phyloP scores from a whole-genome alignment of 2,797 vertebrate species.

The Semotilus atromaculatus region DNA sequence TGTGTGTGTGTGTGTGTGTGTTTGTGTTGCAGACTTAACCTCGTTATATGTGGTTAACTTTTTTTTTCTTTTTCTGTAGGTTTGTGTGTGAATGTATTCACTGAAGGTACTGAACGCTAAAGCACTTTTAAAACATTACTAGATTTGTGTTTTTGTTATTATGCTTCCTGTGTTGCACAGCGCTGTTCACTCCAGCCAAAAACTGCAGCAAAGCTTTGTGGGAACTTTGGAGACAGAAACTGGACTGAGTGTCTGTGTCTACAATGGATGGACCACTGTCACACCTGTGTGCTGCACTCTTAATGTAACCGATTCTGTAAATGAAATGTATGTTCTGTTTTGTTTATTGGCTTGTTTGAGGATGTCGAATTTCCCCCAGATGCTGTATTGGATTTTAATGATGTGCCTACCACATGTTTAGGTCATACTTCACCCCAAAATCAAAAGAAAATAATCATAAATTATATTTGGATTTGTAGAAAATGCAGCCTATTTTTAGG shows the following conservation, averaged over 20 bases:
- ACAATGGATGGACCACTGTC: conserved; percentile 17
- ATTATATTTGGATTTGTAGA: neutral
- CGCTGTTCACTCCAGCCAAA: conserved; percentile 34
- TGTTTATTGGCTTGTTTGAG: conserved; percentile 5
- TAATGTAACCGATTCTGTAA: neutral
- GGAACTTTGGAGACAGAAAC: conserved; percentile 11
- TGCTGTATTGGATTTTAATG: conserved; percentile 13
- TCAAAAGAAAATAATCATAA: neutral
- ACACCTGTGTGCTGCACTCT: conserved; percentile 39
- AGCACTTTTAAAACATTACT: conserved; percentile 76
- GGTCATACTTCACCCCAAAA: conserved; percentile 22
- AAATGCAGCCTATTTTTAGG: neutral
- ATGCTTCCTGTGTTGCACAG: conserved; percentile 22
- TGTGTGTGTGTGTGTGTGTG: too few species aligned
- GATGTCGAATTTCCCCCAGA: neutral
- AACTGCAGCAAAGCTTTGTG: conserved; percentile 40
- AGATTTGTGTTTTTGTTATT: conserved; percentile 27
- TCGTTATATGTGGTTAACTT: conserved; percentile 19
- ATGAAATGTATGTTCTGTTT: conserved; percentile 6
- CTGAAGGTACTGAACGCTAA: conserved; percentile 76
- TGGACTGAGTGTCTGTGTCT: conserved; percentile 34
- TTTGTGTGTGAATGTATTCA: conserved; percentile 69
- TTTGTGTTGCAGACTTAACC: conserved; percentile 7
- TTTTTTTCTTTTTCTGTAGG: conserved; percentile 18
- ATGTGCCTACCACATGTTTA: conserved; percentile 6